These are phyloP conservation scores for Drosophila virilis DNA, from an alignment of 1,140 invertebrate species.

Conservation along the genomic window DNA sequence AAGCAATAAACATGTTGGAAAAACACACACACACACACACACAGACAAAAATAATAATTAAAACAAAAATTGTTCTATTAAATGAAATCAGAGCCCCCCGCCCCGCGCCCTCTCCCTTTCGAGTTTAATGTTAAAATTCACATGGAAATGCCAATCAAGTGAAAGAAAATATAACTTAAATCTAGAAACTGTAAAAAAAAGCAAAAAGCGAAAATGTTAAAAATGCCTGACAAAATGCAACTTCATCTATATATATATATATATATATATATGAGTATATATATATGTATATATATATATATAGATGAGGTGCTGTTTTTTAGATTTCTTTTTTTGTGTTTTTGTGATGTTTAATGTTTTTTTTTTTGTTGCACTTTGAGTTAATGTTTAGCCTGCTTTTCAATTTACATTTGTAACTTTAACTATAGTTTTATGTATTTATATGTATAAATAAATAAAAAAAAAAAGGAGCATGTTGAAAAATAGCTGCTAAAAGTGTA, in stretches of 20 bases:
- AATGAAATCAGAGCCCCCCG: neutral
- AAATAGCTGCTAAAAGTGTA: slow-evolving; percentile 70
- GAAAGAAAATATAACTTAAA: slow-evolving; percentile 38
- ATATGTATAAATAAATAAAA: slow-evolving; percentile 73
- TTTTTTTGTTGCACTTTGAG: slow-evolving; percentile 67
- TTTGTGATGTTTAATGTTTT: slow-evolving; percentile 59
- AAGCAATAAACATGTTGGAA: slow-evolving; percentile 15
- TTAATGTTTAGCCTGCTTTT: slow-evolving; percentile 68
- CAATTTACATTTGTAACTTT: slow-evolving; percentile 61
- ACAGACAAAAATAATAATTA: neutral
- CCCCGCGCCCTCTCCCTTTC: slow-evolving; percentile 10
- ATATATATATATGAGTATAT: slow-evolving; percentile 36
- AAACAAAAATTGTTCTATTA: neutral
- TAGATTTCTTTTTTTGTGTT: slow-evolving; percentile 34
- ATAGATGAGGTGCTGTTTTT: slow-evolving; percentile 29
- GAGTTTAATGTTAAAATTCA: slow-evolving; percentile 70
- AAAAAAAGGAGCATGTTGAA: slow-evolving; percentile 64
- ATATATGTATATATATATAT: slow-evolving; percentile 35
- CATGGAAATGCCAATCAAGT: slow-evolving; percentile 70
- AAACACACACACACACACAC: too few relatives aligned
- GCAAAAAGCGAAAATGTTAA: slow-evolving; percentile 45
- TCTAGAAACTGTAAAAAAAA: slow-evolving; percentile 67
- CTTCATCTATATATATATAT: slow-evolving; percentile 26
- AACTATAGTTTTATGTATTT: slow-evolving; percentile 80
- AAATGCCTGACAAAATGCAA: slow-evolving; percentile 63